Evolutionary conservation across 2,888 invertebrate species (phyloP), one percentile per base, ranked within the genome.

Genomic region (Pyrochroa serraticornis): DNA sequence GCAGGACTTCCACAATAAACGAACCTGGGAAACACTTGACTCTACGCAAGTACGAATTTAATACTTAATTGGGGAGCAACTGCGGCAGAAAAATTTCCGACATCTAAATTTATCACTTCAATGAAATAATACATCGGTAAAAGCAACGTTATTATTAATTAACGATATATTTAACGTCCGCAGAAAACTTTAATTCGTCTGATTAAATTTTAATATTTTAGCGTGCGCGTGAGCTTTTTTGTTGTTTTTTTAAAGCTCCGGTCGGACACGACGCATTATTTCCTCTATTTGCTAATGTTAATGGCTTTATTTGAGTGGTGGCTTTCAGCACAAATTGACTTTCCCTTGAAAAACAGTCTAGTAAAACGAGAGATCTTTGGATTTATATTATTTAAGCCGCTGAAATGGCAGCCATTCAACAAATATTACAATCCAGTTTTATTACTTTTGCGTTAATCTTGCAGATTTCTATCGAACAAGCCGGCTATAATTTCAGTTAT

Each of bases 311-410:
- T 30, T 41, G 22, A 41, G 41, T 35, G 37, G 22, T 38, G 12
- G 45, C 45, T 45, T 45, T 45, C 36, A 45, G 8, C 45, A 22
- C 13, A 12, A 34, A 10, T 44, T 41, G 13, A 32, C 13, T 33
- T 30, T 47, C 38, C 38, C 32, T 47, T 34, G 41, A 41, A 33
- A 49, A 49, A 49, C 41, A 31, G 49, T 10, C 33, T 1, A 8
- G 34, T 10, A 41, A 31, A 41, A 41, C 12, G 22, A 14, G 31
- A 47, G 22, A 22, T 22, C 22, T 22, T 41, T n/a, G 31, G 37
- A 41, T 41, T 41, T 34, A 41, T 49, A 41, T 49, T 49, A 41
- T 49, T 49, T 13, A 41, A 41, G 34, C 49, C 41, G 39, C 39
- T 39, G 22, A 33, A 35, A 49, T 49, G 41, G 34, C 49, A 14